phyloP scores from a whole-genome alignment of 2,113 vertebrate genomes.

The Larimichthys crocea region DNA sequence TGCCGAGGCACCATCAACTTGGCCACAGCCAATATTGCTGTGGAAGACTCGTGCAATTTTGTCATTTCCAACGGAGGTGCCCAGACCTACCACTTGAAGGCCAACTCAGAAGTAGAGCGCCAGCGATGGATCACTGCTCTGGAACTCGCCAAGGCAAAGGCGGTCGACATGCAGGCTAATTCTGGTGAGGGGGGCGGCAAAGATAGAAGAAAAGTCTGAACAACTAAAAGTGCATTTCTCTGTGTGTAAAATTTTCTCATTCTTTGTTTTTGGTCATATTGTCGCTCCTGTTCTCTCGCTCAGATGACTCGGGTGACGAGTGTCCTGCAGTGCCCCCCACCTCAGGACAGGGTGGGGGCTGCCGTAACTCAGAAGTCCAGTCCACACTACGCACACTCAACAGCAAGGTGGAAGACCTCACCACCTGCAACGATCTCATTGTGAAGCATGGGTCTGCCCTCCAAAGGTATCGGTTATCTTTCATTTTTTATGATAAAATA shows the following conservation, averaged over 20 bases:
- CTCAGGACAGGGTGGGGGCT: constrained; percentile 75
- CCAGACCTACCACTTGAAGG: constrained; percentile 97
- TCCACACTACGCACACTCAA: constrained; percentile 90
- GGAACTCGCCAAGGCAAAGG: constrained; percentile 96
- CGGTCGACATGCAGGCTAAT: constrained; percentile 93
- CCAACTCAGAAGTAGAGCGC: constrained; percentile 94
- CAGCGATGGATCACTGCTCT: constrained; percentile 97
- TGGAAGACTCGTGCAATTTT: constrained; percentile 98
- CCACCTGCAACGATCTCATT: constrained; percentile 97
- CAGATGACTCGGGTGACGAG: constrained; percentile 95
- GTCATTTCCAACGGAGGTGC: constrained; percentile 97
- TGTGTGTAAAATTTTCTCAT: not conserved
- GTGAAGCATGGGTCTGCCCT: constrained; percentile 96
- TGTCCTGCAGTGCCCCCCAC: constrained; percentile 83
- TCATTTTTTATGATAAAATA: not conserved
- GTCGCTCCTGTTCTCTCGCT: not conserved
- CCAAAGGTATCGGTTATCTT: constrained; percentile 83
- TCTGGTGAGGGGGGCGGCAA: constrained; percentile 86
- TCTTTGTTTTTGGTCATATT: not conserved
- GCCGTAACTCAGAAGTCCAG: constrained; percentile 92
- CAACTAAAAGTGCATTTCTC: too few relatives aligned
- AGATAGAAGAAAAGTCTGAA: too few relatives aligned
- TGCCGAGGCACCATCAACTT: constrained; percentile 98
- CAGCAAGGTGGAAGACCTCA: constrained; percentile 96
- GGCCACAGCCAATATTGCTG: constrained; percentile 94